Evolutionary conservation across 2,888 invertebrate species (phyloP).

Genomic region (Diachrysia chrysitis): DNA sequence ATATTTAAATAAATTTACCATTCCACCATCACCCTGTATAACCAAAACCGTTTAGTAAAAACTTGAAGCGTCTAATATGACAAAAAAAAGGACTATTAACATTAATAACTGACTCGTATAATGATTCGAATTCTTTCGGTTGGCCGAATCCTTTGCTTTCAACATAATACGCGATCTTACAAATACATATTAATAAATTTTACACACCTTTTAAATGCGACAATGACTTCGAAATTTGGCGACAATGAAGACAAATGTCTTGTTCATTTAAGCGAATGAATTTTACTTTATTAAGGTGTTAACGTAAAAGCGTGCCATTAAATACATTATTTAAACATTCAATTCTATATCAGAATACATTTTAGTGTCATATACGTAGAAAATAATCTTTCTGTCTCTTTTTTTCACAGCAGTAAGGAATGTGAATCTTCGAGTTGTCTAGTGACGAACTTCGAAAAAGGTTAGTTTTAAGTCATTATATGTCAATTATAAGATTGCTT

Average conservation of each 20-base stretch:
- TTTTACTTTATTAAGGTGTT: constrained; percentile 21
- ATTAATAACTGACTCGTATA: constrained; percentile 73
- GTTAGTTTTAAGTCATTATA: too few species aligned
- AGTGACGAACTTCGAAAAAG: too few species aligned
- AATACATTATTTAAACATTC: constrained; percentile 4
- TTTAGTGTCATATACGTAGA: neutral
- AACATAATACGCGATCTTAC: constrained; percentile 74
- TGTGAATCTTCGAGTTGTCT: too few species aligned
- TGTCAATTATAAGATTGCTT: too few species aligned
- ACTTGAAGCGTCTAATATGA: constrained; percentile 72
- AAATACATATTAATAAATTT: constrained; percentile 75
- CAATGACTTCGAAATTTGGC: constrained; percentile 53
- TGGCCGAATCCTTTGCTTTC: constrained; percentile 72
- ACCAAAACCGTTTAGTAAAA: constrained; percentile 71
- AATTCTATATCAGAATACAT: neutral
- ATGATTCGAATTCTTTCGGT: constrained; percentile 71
- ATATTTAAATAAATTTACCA: too few species aligned
- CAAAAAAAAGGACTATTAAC: constrained; percentile 78
- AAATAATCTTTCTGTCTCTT: neutral
- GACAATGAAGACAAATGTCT: constrained; percentile 64
- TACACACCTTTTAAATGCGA: constrained; percentile 69
- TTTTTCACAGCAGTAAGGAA: too few species aligned
- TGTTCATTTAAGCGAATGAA: constrained; percentile 56
- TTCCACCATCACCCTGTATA: constrained; percentile 66
- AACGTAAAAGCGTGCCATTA: constrained; percentile 25